Evolutionary conservation across 2,888 invertebrate species (phyloP), one percentile per base, ranked within the genome.

Genomic region (Drosophila histrio): DNA sequence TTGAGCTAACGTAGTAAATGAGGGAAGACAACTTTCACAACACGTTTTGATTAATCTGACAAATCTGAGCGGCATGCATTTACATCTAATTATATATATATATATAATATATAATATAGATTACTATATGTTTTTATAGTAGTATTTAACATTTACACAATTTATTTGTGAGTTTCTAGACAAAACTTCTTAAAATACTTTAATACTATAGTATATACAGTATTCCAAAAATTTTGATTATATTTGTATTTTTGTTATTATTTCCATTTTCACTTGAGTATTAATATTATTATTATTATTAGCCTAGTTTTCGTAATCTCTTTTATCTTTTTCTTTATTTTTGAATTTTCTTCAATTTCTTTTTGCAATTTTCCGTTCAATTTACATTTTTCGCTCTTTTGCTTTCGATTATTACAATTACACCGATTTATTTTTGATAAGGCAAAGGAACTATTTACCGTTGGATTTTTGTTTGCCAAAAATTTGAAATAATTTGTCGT

Each of bases 361-460:
- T 54, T 17, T 0, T 8, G 38, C 21, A 19, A 32, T 30, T 53
- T 47, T 60, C 11, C 39, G 19, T 52, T 56, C 11, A 61, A 71
- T 77, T 76, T 85, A 75, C 62, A 58, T 54, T 57, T 67, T 34
- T 34, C 41, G n/a, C 47, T 53, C 36, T 60, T 60, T 19, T 11
- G 22, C 47, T 50, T 64, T 47, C 69, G 54, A 69, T 64, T 66
- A 69, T 64, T 66, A 43, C 57, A 73, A 50, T 63, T 69, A 72
- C 59, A 70, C 59, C 71, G 44, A 65, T 66, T 63, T 62, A 66
- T 70, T 72, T 78, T n/a, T n/a, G n/a, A 85, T 58, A 81, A 83
- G 84, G 88, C 87, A 82, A 90, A 90, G 90, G 90, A 90, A 90
- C 90, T 90, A 77, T 88, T 90, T 90, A 90, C 90, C 90, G 90